A percentile compares a stretch with the other conserved stretches of the same genome.
Evolutionary conservation across 2,888 invertebrate species (phyloP).

Genomic region (Ferrisia virgata): DNA sequence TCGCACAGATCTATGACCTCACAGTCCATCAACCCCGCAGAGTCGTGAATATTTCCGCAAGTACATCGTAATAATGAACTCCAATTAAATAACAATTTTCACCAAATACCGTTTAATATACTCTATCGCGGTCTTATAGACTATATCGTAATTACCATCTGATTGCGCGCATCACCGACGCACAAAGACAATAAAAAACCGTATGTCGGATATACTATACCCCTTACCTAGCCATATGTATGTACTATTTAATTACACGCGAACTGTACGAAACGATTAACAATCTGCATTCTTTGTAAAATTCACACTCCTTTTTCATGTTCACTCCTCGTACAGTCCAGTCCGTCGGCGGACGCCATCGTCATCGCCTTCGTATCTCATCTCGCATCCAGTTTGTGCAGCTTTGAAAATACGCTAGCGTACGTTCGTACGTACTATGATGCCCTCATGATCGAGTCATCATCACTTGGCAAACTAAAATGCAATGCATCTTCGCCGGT

Average conservation of each 20-base stretch:
- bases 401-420: background rate
- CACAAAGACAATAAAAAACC: conserved; percentile 25
- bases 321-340: too few relatives aligned
- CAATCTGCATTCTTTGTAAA: conserved; percentile 26
- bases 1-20: background rate
- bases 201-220: background rate
- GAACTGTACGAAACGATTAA: background rate
- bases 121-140: background rate
- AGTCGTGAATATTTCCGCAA: background rate
- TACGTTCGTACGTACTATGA: background rate
- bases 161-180: background rate
- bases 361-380: background rate
- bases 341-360: background rate
- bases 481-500: background rate
- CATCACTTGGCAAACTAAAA: background rate
- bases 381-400: background rate
- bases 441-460: background rate
- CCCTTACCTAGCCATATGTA: too few relatives aligned
- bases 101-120: conserved; percentile 27
- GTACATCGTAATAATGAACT: background rate
- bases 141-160: conserved; percentile 5
- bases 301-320: conserved; percentile 26
- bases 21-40: background rate
- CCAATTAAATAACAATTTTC: conserved; percentile 22
- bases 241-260: background rate